Base-by-base conservation (phyloP, 1,140 invertebrate genomes). In the Drosophila neocordata region DNA sequence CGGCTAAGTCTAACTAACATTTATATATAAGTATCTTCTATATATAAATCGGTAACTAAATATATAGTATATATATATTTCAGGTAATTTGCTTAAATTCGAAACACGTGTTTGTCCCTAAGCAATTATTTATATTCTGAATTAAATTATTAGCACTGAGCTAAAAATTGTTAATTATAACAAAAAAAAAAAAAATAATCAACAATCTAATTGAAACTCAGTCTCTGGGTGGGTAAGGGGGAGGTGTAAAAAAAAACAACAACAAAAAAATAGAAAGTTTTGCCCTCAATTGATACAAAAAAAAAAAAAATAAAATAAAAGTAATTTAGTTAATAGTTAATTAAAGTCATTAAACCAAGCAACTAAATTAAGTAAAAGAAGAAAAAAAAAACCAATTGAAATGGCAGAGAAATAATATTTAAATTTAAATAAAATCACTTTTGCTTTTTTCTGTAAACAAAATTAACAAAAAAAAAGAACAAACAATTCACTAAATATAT, bases 301-400 rank as follows among this genome's bases (percentile, higher is more conserved):
- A 24, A 48, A 48, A 13, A 34, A 35, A 56, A 56, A 6, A 20
- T 13, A 48, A 48, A 48, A 48, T 48, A 34, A 35, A 56, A 56
- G 53, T 56, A 27, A 56, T 56, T 56, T 56, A 18, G 27, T 56
- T 55, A 55, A 55, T 55, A 34, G 52, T 31, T 24, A 31, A 34
- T 34, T 34, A 56, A 56, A 56, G 15, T 20, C 41, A 48, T 48
- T 48, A 48, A 48, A 18, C 1, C 13, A 18, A 11, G 7, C 41
- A 44, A 44, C 38, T 8, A 44, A 37, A 44, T 44, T 7, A 44
- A 38, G 0, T 13, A 8, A 7, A 15, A 5, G 7, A 41, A 18
- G 18, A 15, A 44, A 31, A 31, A 31, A 31, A 3, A 31, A 31
- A 4, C 22, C 34, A 12, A 35, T 12, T 2, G 11, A 35, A 35